These are phyloP conservation scores for Cynopterus brachyotis DNA, from an alignment of 2,113 vertebrate genomes.

Conservation along the genomic window DNA sequence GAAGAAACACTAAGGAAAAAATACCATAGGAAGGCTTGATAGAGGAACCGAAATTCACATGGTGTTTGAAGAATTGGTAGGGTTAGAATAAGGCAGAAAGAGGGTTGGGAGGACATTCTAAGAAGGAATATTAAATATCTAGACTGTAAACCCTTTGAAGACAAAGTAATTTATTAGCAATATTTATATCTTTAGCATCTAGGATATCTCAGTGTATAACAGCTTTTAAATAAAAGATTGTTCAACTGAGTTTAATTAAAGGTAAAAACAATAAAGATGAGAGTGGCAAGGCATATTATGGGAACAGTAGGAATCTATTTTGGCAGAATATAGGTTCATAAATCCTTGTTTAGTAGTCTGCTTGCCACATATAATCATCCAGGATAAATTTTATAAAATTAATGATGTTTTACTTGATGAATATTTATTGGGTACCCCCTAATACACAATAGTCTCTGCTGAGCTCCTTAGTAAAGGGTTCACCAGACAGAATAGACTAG, in stretches of 20 bases:
- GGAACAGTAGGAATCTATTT: neutral
- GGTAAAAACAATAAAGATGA: slow-evolving; percentile 3
- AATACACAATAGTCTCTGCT: neutral
- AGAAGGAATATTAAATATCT: neutral
- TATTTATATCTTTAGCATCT: neutral
- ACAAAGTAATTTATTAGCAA: neutral
- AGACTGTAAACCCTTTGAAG: neutral
- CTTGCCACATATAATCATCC: neutral
- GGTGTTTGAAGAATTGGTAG: neutral
- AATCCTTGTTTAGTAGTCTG: neutral
- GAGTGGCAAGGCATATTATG: neutral
- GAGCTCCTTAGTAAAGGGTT: neutral
- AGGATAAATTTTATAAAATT: neutral
- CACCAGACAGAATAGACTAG: neutral
- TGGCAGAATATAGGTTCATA: neutral
- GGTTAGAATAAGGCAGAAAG: neutral
- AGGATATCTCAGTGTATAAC: neutral
- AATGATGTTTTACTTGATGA: slow-evolving; percentile 2
- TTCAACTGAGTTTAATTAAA: neutral
- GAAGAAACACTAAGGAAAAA: neutral
- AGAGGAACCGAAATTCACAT: neutral
- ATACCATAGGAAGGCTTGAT: neutral
- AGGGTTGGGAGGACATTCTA: neutral
- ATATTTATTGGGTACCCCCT: neutral
- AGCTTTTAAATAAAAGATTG: slow-evolving; percentile 20